A percentile compares a stretch with the other conserved stretches of the same genome.
Evolutionary conservation across 2,888 invertebrate genomes (phyloP).

Genomic region (Reticulitermes lucifugus): DNA sequence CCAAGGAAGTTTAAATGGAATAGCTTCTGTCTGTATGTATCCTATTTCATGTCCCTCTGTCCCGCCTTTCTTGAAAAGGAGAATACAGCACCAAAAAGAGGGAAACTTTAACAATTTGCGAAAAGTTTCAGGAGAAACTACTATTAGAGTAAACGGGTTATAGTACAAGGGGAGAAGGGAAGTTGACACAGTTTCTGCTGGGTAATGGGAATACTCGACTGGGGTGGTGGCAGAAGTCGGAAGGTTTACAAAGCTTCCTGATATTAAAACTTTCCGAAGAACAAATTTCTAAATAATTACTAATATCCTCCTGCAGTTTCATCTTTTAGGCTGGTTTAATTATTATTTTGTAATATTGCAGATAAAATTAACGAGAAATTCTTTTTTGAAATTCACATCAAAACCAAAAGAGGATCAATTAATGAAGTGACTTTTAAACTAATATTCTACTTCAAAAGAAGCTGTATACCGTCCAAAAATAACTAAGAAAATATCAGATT

Average conservation of each 20-base stretch:
- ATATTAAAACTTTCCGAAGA: constrained; percentile 6
- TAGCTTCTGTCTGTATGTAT: not conserved
- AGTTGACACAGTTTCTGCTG: not conserved
- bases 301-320: not conserved
- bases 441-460: too few relatives aligned
- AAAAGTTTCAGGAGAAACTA: not conserved
- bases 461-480: too few relatives aligned
- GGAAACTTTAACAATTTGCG: constrained; percentile 1
- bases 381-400: not conserved
- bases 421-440: not conserved
- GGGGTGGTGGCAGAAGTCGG: not conserved
- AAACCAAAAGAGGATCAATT: not conserved
- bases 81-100: not conserved
- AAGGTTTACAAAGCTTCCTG: not conserved
- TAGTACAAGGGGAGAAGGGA: not conserved
- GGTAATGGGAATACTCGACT: not conserved
- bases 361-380: not conserved
- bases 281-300: constrained; percentile 3
- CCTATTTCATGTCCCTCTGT: not conserved
- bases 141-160: not conserved
- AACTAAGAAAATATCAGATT: too few relatives aligned
- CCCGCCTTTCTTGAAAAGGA: not conserved
- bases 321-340: not conserved
- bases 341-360: not conserved
- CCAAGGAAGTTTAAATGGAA: constrained; percentile 6